Conservation (phyloP, 2,797 vertebrate genomes). For the Garrulus glandarius region DNA sequence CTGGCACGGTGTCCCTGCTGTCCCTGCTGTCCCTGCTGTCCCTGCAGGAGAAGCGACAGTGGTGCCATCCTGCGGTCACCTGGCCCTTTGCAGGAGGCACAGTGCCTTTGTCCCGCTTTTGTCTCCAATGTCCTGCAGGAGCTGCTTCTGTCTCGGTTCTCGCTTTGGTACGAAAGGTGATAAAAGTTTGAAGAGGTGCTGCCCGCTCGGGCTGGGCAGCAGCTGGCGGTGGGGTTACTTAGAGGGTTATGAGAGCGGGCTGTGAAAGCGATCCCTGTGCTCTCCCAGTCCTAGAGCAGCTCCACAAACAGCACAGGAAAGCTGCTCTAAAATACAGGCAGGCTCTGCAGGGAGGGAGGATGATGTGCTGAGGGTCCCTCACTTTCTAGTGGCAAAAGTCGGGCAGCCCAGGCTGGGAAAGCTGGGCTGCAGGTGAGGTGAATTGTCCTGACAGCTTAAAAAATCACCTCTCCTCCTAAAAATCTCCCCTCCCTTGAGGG, state of each 20-base stretch:
- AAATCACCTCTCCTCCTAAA: not conserved
- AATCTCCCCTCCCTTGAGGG: not conserved
- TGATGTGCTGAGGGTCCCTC: not conserved
- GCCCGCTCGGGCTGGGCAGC: not conserved
- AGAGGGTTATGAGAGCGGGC: not conserved
- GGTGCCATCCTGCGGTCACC: slow-evolving; percentile 29
- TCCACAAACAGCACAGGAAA: fast-evolving
- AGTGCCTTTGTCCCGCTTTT: not conserved
- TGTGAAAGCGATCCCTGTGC: not conserved
- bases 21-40: not conserved
- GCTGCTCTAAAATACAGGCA: fast-evolving
- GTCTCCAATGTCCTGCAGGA: not conserved
- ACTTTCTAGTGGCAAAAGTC: not conserved
- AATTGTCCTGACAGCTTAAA: not conserved
- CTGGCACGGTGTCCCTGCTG: not conserved
- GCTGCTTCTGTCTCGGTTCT: not conserved
- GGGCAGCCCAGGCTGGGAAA: not conserved
- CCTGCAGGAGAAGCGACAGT: not conserved
- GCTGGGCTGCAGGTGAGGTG: not conserved
- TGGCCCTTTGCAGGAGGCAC: not conserved
- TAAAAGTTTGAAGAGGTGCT: not conserved
- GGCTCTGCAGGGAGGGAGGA: not conserved
- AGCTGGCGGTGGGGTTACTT: not conserved
- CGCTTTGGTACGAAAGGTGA: not conserved
- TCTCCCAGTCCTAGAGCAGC: fast-evolving